A percentile compares a stretch with the other conserved stretches of the same genome.
Evolutionary conservation across 2,113 vertebrate genomes (phyloP).

Genomic region (Proteles cristata): DNA sequence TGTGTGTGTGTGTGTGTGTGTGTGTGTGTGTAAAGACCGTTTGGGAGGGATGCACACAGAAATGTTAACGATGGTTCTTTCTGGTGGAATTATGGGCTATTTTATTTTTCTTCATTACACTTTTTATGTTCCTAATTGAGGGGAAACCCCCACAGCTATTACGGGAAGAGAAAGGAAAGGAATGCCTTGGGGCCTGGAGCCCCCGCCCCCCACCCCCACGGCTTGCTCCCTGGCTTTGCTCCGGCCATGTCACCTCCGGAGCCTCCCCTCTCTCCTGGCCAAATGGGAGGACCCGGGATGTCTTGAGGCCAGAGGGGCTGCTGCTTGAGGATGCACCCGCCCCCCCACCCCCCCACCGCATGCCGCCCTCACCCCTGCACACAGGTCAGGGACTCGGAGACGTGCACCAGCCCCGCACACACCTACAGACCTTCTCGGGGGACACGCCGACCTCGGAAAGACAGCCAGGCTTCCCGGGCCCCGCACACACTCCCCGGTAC

Average conservation of each 20-base stretch:
- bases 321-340: background rate
- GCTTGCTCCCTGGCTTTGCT: background rate
- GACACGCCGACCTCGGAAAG: rapidly evolving
- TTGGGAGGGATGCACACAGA: background rate
- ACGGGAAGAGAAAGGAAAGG: background rate
- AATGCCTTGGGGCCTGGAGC: background rate
- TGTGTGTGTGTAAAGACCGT: background rate
- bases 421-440: background rate
- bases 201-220: rapidly evolving
- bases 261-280: background rate
- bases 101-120: background rate
- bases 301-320: background rate
- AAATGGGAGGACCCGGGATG: rapidly evolving
- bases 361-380: background rate
- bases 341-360: no score
- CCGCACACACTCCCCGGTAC: rapidly evolving
- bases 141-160: background rate
- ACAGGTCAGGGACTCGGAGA: background rate
- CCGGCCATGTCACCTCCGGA: rapidly evolving
- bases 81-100: background rate
- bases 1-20: no score
- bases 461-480: background rate
- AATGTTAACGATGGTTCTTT: background rate
- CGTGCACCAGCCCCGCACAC: rapidly evolving
- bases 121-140: background rate